A percentile compares a stretch with the other conserved stretches of the same genome.
These are phyloP conservation scores for Cheilosia scutellata DNA, from an alignment of 2,888 invertebrate genomes.

Conservation along the genomic window DNA sequence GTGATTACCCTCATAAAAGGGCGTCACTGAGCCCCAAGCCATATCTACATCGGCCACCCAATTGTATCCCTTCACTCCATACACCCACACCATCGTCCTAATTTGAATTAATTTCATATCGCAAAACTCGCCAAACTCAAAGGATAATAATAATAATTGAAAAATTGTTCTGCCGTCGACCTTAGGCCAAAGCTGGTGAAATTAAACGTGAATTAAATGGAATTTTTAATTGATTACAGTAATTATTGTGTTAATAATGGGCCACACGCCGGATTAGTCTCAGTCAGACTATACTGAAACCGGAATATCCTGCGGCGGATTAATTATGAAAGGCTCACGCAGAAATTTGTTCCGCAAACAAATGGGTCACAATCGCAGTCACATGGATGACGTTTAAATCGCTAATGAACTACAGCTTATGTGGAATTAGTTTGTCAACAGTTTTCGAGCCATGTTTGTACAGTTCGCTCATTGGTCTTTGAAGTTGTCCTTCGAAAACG, in stretches of 20 bases:
- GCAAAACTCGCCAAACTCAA: conserved; percentile 19
- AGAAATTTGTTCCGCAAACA: conserved; percentile 58
- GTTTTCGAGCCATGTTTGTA: conserved; percentile 42
- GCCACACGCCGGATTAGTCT: conserved; percentile 38
- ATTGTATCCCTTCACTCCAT: too few species aligned
- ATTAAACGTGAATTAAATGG: conserved; percentile 68
- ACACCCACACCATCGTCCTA: too few species aligned
- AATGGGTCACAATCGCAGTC: conserved; percentile 14
- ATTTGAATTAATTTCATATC: too few species aligned
- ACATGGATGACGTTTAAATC: conserved; percentile 61
- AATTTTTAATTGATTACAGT: conserved; percentile 75
- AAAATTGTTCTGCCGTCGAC: conserved; percentile 27
- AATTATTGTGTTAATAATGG: conserved; percentile 68
- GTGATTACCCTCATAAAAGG: too few species aligned
- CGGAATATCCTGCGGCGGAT: conserved; percentile 23
- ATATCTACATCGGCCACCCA: too few species aligned
- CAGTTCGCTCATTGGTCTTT: not conserved
- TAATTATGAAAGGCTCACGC: conserved; percentile 57
- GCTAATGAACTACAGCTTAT: conserved; percentile 65
- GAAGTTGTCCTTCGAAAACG: conserved; percentile 9
- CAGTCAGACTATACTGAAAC: conserved; percentile 13
- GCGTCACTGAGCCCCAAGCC: too few species aligned
- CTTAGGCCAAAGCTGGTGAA: conserved; percentile 30
- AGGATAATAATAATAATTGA: conserved; percentile 35
- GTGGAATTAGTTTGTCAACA: conserved; percentile 69